Base-by-base conservation (phyloP, 2,797 vertebrate species). In the Acanthiza pusilla region DNA sequence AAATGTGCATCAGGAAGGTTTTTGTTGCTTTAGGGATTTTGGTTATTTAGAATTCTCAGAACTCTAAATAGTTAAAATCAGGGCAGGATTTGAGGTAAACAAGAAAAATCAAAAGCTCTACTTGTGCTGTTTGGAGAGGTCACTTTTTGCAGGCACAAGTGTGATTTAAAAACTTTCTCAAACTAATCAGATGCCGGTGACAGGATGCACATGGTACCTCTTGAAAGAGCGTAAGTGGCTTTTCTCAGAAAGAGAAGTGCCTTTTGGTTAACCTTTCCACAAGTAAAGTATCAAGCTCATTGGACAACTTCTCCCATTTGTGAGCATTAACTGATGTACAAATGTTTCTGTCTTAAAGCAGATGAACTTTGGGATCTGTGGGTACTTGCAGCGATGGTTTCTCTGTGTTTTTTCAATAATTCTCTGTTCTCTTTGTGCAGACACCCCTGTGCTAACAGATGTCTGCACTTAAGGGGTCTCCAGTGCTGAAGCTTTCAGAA, bases 71-170 rank as follows among this genome's bases (percentile, higher is more conserved):
- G 92, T 91, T 97, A 95, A 94, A 85, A 57, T n/a, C 42, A 10
- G 81, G 71, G 50, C 6, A 22, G 89, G 65, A 50, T 53, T 34
- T 17, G 82, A 91, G 40, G 48, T 93, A 95, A 97, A 95, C 79
- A 92, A 89, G 81, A 78, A 71, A 85, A 87, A 79, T 65, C 74
- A 62, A 25, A 76, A 45, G 54, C 66, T 89, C 78, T 80, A 8
- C 82, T 83, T 91, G 58, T 92, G 20, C 93, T 78, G n/a, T 78
- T 96, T 89, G 62, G 78, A 93, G 93, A 96, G 92, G 79, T 92
- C 72, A 71, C 45, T 72, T 32, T 91, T 87, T 89, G 22, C 73
- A 88, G 85, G 13, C 51, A 88, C 72, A 63, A 96, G 66, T 45
- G 57, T 65, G 34, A 89, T 92, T 83, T 92, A 29, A 74, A 88